Evolutionary conservation across 2,888 invertebrate genomes (phyloP), one percentile per base, ranked within the genome.

Genomic region (Athalia cordata): DNA sequence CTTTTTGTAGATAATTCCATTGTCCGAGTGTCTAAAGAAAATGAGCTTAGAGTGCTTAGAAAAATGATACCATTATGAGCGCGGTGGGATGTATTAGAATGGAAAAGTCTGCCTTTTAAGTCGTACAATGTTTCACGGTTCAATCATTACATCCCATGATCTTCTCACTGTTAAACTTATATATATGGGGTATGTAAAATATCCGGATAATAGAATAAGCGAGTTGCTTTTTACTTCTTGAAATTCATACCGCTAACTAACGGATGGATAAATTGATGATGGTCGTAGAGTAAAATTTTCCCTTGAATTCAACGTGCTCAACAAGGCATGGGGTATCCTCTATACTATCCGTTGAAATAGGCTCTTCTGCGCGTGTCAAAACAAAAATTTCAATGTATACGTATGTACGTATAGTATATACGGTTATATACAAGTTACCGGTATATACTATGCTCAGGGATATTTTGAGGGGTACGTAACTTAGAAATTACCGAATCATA

Each of bases 291-390:
- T 57, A 72, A 47, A 72, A 57, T 72, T 59, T 59, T 57, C 45
- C n/a, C 45, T 8, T n/a, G 45, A 83, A 89, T 88, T 89, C 86
- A 88, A 79, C 81, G 83, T 87, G 86, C 80, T 81, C 86, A 86
- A 84, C 85, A 86, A 87, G 82, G 87, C 89, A 82, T 89, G 82
- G 81, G 83, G 83, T 86, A 87, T 87, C 87, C 83, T 85, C 78
- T 81, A 81, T 81, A 77, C 79, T 79, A 77, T 80, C 80, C 79
- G 72, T 50, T 78, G 78, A 62, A 81, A 29, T 29, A 81, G 75
- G 78, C 85, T 87, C 85, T 84, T 82, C 81, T 86, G 85, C 89
- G 87, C 88, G 88, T 89, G 89, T 89, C 89, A 88, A 88, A 89
- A 89, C 87, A 88, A 85, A 85, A 85, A 87, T 87, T 87, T 84